Percentiles rank a stretch among this genome's conserved stretches.
These are phyloP conservation scores for Argyrosomus regius DNA, from an alignment of 2,797 vertebrate species.

Conservation along the genomic window DNA sequence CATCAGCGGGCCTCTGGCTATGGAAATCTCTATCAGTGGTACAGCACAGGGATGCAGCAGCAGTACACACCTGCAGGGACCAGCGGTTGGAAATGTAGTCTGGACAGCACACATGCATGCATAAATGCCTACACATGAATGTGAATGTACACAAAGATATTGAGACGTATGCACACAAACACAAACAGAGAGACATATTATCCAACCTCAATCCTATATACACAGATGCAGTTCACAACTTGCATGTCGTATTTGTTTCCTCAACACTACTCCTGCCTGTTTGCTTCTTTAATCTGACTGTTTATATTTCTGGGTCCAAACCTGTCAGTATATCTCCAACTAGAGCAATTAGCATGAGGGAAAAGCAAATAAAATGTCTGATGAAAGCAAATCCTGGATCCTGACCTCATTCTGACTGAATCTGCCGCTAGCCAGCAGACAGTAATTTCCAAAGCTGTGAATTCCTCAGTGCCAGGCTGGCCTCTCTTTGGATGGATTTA, in stretches of 20 bases:
- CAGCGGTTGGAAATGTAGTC: conserved; percentile 32
- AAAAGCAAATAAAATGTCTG: conserved; percentile 78
- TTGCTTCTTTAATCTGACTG: conserved; percentile 75
- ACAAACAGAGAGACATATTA: conserved; percentile 19
- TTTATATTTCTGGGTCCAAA: conserved; percentile 75
- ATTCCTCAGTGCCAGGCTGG: conserved; percentile 69
- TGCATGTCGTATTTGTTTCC: conserved; percentile 60
- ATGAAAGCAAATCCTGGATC: conserved; percentile 68
- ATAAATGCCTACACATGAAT: conserved; percentile 25
- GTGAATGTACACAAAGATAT: conserved; percentile 23
- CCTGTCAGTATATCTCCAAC: conserved; percentile 66
- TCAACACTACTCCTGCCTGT: conserved; percentile 54
- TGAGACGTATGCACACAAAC: conserved; percentile 19
- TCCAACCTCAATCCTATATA: conserved; percentile 18
- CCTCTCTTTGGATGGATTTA: conserved; percentile 67
- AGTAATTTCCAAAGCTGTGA: conserved; percentile 71
- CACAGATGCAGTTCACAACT: conserved; percentile 47
- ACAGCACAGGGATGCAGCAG: conserved; percentile 42
- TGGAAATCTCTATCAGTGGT: conserved; percentile 66
- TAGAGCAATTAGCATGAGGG: conserved; percentile 68
- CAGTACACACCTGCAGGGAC: conserved; percentile 58
- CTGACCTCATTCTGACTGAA: conserved; percentile 69
- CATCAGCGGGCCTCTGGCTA: conserved; percentile 67
- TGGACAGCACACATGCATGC: conserved; percentile 29
- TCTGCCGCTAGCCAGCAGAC: conserved; percentile 45